Percentiles rank a stretch among this genome's conserved stretches.
phyloP scores from a whole-genome alignment of 2,113 vertebrate species.

The Cyanistes caeruleus region DNA sequence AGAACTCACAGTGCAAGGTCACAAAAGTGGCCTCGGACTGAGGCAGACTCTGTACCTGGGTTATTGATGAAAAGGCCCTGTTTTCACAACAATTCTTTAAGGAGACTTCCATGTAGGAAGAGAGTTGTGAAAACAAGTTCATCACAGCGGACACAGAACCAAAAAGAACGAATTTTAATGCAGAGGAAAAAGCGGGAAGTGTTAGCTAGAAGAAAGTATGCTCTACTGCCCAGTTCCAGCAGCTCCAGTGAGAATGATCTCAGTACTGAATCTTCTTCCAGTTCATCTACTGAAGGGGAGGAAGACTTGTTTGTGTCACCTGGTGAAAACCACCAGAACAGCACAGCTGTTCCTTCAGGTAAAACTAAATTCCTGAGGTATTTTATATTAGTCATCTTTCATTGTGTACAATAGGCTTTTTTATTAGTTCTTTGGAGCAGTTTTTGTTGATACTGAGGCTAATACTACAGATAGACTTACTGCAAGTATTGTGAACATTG shows the following conservation, averaged over 20 bases:
- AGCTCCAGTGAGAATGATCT: constrained; percentile 94
- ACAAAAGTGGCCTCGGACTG: constrained; percentile 91
- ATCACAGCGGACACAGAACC: constrained; percentile 90
- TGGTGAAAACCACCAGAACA: constrained; percentile 89
- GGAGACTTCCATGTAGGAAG: constrained; percentile 88
- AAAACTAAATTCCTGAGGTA: neutral
- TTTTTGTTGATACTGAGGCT: neutral
- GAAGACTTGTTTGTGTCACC: constrained; percentile 91
- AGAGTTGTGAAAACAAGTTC: constrained; percentile 89
- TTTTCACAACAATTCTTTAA: constrained; percentile 78
- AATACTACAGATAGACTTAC: neutral
- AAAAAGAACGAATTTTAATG: constrained; percentile 92
- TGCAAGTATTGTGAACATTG: neutral
- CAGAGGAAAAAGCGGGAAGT: constrained; percentile 95
- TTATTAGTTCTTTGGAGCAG: neutral
- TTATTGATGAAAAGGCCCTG: constrained; percentile 91
- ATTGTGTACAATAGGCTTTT: neutral
- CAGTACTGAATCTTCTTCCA: constrained; percentile 89
- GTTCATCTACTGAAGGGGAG: constrained; percentile 91
- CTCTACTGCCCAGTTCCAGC: constrained; percentile 92
- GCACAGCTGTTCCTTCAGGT: constrained; percentile 89
- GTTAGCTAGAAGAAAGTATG: constrained; percentile 90
- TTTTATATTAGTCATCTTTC: neutral
- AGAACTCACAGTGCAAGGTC: constrained; percentile 87
- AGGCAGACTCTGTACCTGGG: constrained; percentile 84